Evolutionary conservation across 2,888 invertebrate genomes (phyloP).

Genomic region (Ectemnius cavifrons): DNA sequence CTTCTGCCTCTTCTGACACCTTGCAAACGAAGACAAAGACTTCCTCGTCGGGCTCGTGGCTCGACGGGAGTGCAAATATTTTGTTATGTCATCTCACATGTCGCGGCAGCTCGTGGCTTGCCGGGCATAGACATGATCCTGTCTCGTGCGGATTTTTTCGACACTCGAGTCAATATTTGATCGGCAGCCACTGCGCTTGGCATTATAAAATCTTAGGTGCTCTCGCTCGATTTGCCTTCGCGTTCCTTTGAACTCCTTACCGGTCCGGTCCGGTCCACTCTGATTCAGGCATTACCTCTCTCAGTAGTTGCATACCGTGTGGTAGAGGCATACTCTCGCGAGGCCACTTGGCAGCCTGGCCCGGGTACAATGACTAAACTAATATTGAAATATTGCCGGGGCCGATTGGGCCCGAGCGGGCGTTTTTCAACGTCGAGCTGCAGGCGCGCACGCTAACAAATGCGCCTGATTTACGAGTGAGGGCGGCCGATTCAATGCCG

Average conservation of each 20-base stretch:
- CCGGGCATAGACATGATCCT: too few species aligned
- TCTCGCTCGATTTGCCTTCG: too few species aligned
- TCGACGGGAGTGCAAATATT: slow-evolving; percentile 2
- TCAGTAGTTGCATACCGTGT: too few species aligned
- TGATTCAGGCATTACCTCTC: too few species aligned
- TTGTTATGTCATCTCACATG: background rate
- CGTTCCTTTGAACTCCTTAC: too few species aligned
- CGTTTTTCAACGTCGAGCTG: slow-evolving; percentile 74
- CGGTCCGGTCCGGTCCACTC: too few species aligned
- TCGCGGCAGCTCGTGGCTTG: background rate
- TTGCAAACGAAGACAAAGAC: background rate
- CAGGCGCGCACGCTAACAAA: slow-evolving; percentile 73
- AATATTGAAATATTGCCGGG: slow-evolving; percentile 76
- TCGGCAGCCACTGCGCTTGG: too few species aligned
- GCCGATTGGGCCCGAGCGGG: slow-evolving; percentile 64
- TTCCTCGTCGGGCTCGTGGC: background rate
- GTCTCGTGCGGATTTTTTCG: too few species aligned
- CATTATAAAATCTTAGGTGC: too few species aligned
- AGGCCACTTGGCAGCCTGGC: slow-evolving; percentile 39
- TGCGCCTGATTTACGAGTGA: slow-evolving; percentile 69
- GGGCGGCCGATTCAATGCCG: slow-evolving; percentile 55
- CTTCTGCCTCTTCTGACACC: background rate
- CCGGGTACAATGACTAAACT: slow-evolving; percentile 73
- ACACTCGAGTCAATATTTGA: too few species aligned
- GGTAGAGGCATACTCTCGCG: slow-evolving; percentile 5